Evolutionary conservation across 1,140 invertebrate genomes (phyloP), one percentile per base, ranked within the genome.

Genomic region (Ganaspis sp.): DNA sequence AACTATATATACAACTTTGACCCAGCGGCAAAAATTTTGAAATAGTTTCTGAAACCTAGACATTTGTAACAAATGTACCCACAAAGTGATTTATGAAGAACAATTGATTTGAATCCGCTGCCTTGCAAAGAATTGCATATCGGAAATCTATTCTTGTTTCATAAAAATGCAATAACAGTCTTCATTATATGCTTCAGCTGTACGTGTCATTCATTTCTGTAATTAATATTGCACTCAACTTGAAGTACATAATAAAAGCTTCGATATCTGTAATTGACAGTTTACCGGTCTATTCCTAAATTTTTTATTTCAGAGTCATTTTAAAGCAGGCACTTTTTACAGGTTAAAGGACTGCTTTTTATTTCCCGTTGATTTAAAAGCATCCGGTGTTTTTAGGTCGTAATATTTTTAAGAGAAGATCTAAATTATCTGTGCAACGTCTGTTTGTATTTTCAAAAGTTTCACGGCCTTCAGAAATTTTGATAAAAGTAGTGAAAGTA

Each of bases 1-100:
- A 69, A 71, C 70, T 23, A 29, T 70, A 54, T 23, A 58, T 64
- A 29, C 1, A 29, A 64, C 54, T 49, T 49, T 49, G n/a, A 49
- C 53, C 19, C 53, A 49, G 40, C 9, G 17, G 38, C 71, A 77
- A 70, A 72, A 75, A 69, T 69, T 73, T 49, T 23, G 72, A 37
- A 23, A 79, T 76, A 74, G 40, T 53, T 73, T 73, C 40, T 72
- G 9, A 11, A 19, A 45, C 9, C 9, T 17, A 26, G 49, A 34
- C 9, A 38, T 23, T 49, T 72, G 42, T 19, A 37, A 45, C 23
- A 73, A 19, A 17, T 73, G 17, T 26, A 34, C 34, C 8, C n/a
- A 17, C 6, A 6, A 19, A 17, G 29, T 37, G 72, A 73, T 73
- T 73, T 53, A 73, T 58, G 29, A 15, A 6, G 12, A 29, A 12